Evolutionary conservation across 2,113 vertebrate genomes (phyloP).

Genomic region (Raphicerus campestris): DNA sequence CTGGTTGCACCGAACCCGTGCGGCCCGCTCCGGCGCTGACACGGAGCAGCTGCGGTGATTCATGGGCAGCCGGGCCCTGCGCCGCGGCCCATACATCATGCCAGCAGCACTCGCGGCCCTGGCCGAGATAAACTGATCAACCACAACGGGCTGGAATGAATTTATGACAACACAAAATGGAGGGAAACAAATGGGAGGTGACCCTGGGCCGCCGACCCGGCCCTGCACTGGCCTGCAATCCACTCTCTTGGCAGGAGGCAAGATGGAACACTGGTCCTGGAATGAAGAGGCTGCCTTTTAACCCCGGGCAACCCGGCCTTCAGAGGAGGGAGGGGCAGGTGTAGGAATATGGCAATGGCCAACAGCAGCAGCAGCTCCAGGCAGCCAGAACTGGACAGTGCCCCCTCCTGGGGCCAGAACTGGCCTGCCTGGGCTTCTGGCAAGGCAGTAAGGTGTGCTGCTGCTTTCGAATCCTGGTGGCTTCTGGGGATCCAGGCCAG

Average conservation of each 20-base stretch:
- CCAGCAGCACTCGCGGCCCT: constrained; percentile 85
- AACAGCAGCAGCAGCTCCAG: not conserved
- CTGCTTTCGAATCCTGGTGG: not conserved
- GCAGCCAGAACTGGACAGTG: not conserved
- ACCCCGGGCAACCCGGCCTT: constrained; percentile 75
- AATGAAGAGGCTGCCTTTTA: constrained; percentile 87
- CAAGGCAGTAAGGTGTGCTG: accelerated
- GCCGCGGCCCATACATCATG: constrained; percentile 88
- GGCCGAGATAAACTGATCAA: constrained; percentile 87
- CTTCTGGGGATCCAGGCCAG: not conserved
- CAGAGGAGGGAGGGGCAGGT: constrained; percentile 40
- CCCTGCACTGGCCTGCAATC: constrained; percentile 85
- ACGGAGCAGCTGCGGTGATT: constrained; percentile 92
- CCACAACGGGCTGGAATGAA: constrained; percentile 91
- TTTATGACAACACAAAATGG: constrained; percentile 94
- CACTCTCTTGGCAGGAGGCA: constrained; percentile 85
- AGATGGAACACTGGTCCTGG: constrained; percentile 86
- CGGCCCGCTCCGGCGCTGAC: constrained; percentile 86
- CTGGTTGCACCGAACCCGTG: constrained; percentile 77
- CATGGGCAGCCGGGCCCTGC: constrained; percentile 89
- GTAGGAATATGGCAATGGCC: constrained; percentile 10
- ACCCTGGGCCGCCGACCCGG: constrained; percentile 86
- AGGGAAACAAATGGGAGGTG: constrained; percentile 91
- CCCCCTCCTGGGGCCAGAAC: not conserved
- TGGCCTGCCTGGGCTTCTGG: not conserved